A percentile compares a stretch with the other conserved stretches of the same genome.
These are phyloP conservation scores for Pelecanoides urinatrix DNA, from an alignment of 2,113 vertebrate genomes.

Conservation along the genomic window DNA sequence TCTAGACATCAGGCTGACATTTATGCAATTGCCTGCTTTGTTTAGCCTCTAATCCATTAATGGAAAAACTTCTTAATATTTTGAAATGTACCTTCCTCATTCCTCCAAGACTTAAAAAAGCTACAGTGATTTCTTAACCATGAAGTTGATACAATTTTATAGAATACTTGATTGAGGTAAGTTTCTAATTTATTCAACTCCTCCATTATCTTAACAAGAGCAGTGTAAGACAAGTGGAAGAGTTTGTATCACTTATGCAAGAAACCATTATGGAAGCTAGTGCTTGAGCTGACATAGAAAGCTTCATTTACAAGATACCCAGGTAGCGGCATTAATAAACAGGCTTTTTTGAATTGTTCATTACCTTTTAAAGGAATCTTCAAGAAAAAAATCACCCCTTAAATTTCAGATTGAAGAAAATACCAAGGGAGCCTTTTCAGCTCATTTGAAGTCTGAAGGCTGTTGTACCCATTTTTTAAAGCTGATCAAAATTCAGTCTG, in stretches of 20 bases:
- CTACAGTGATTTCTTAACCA: not conserved
- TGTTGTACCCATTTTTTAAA: constrained; percentile 72
- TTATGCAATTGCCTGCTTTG: not conserved
- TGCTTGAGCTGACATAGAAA: not conserved
- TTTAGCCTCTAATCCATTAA: not conserved
- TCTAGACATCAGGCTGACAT: not conserved
- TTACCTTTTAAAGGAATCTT: constrained; percentile 59
- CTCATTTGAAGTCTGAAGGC: constrained; percentile 76
- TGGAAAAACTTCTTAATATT: not conserved
- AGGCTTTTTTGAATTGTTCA: constrained; percentile 46
- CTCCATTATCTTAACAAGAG: not conserved
- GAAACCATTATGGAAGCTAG: not conserved
- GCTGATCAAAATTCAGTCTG: constrained; percentile 78
- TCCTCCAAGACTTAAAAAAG: not conserved
- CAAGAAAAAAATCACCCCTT: constrained; percentile 49
- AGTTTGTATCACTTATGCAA: not conserved
- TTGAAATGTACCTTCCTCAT: not conserved
- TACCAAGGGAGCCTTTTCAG: constrained; percentile 63
- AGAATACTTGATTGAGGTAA: not conserved
- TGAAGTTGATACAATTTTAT: not conserved
- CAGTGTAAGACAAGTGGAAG: not conserved
- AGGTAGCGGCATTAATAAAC: constrained; percentile 29
- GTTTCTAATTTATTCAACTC: not conserved
- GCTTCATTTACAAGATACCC: not conserved
- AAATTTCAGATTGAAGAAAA: constrained; percentile 57